Evolutionary conservation across 2,888 invertebrate species (phyloP).

Genomic region (Drosophila prolongata): DNA sequence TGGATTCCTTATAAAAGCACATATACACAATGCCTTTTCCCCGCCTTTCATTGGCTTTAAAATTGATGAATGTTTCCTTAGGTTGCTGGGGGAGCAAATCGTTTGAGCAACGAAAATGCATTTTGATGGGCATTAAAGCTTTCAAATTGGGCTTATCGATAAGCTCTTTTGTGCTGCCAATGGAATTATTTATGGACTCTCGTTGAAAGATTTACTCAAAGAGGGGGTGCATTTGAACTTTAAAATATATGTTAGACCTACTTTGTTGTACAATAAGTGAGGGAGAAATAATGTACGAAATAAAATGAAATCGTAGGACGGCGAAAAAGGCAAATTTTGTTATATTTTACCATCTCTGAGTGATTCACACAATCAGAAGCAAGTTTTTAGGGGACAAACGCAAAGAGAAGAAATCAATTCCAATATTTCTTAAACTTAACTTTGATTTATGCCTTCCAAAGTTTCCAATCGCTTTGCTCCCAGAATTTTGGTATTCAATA

Average conservation of each 20-base stretch:
- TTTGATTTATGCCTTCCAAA: conserved; percentile 26
- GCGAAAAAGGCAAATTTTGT: conserved; percentile 1
- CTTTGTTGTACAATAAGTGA: conserved; percentile 10
- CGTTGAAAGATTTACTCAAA: conserved; percentile 10
- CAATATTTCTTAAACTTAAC: conserved; percentile 3
- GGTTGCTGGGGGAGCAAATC: conserved; percentile 35
- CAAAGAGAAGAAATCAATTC: too few species aligned
- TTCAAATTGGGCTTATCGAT: conserved; percentile 59
- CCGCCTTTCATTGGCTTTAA: conserved; percentile 54
- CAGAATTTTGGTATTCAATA: conserved; percentile 23
- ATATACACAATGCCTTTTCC: background rate
- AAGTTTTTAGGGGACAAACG: too few species aligned
- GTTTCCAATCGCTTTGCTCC: conserved; percentile 1
- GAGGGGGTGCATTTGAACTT: conserved; percentile 9
- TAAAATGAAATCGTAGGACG: background rate
- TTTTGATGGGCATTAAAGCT: conserved; percentile 56
- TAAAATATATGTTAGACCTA: conserved; percentile 8
- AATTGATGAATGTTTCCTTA: conserved; percentile 67
- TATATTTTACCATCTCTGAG: too few species aligned
- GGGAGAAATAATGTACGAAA: conserved; percentile 1
- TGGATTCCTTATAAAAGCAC: conserved; percentile 16
- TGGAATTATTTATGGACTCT: conserved; percentile 61
- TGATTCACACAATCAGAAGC: too few species aligned
- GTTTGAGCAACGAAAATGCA: conserved; percentile 56
- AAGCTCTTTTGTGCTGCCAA: conserved; percentile 50